phyloP scores from a whole-genome alignment of 2,888 invertebrate species.

The Idaea dimidiata region DNA sequence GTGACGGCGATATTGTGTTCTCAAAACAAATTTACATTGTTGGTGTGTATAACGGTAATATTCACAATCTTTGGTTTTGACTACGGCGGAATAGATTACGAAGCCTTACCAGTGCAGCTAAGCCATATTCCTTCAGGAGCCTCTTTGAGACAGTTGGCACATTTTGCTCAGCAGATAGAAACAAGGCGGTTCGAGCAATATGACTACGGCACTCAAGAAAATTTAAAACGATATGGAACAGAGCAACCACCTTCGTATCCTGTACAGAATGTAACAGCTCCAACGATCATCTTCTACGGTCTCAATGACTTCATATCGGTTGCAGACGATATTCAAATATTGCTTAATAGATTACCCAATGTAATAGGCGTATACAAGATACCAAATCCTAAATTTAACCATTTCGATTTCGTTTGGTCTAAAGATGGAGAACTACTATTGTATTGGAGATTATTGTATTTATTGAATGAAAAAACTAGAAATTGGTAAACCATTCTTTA shows the following conservation, averaged over 20 bases:
- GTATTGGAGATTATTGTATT: constrained; percentile 14
- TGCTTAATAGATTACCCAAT: constrained; percentile 4
- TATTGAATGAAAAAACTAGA: background rate
- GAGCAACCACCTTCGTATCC: constrained; percentile 6
- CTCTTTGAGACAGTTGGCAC: constrained; percentile 6
- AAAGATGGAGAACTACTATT: background rate
- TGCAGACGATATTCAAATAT: background rate
- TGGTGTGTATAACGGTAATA: background rate
- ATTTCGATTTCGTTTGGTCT: constrained; percentile 9
- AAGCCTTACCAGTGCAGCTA: constrained; percentile 1
- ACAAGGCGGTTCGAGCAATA: constrained; percentile 3
- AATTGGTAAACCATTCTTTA: background rate
- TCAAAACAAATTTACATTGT: background rate
- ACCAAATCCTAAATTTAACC: constrained; percentile 6
- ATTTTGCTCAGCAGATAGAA: constrained; percentile 4
- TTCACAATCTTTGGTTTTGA: background rate
- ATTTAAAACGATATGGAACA: constrained; percentile 3
- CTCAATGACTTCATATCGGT: constrained; percentile 8
- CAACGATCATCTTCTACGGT: constrained; percentile 6
- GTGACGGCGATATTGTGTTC: background rate
- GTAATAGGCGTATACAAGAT: background rate
- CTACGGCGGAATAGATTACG: background rate
- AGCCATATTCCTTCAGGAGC: constrained; percentile 7
- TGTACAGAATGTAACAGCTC: constrained; percentile 2
- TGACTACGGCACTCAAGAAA: constrained; percentile 5